Evolutionary conservation across 2,888 invertebrate species (phyloP), one percentile per base, ranked within the genome.

Genomic region (Punctoribates punctum): DNA sequence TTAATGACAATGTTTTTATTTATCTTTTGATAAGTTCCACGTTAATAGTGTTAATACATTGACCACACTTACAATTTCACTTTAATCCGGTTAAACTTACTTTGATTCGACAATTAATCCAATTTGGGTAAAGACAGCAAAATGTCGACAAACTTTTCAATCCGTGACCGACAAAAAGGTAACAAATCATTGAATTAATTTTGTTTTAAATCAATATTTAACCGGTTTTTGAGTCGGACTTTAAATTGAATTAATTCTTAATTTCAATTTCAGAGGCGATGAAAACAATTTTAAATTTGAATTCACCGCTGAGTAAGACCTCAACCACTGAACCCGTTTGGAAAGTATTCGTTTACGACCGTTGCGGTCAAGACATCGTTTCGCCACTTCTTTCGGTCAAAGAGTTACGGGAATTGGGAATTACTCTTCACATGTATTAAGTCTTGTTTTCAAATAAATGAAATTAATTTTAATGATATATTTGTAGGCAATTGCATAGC

Each of bases 361-460:
- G 93, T 82, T 90, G 92, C 80, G 98, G 98, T 4, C 98, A 99
- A 86, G 98, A 99, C 83, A 96, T 99, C 73, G 96, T 99, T 81
- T 96, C 98, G 17, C 98, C 99, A 0, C 85, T 99, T 74, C 89
- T 99, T 82, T 93, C 96, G 25, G 91, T 99, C 23, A 96, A 96
- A 84, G 97, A 99, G 83, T 87, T 99, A 4, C 85, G 98, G 81
- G 97, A 98, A 84, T 86, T 95, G 82, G 98, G 99, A 79, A 95
- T 99, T 60, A 99, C 99, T 51, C 88, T 99, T 78, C 97, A 99
- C 87, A 90, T 99, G 94, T 96, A 88, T 88, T 90, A 88, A 80
- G 1, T 23, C 17, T 74, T 17, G 0, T n/a, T 11, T 17, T 23
- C 2, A 42, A 34, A 3, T 65, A 27, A 29, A 38, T 34, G n/a